Conservation (phyloP, 1,140 invertebrate species). For the Heliconius eleuchia region DNA sequence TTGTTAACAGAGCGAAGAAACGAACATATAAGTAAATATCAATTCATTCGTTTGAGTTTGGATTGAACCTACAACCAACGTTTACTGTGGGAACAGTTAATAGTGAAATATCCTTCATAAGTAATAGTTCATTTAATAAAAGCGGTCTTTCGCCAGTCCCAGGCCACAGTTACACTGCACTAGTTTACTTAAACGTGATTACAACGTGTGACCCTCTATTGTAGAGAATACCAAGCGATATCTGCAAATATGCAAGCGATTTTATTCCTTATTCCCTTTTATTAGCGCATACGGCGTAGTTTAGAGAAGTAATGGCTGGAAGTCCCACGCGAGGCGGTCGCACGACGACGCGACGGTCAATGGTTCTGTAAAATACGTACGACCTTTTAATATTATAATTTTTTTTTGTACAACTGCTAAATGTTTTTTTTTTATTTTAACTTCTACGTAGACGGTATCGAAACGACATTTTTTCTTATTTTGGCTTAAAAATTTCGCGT, state of each 20-base stretch:
- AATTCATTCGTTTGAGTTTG: too few relatives aligned
- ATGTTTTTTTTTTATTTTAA: neutral
- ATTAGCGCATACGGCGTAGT: neutral
- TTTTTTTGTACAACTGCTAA: neutral
- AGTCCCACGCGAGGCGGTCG: conserved; percentile 48
- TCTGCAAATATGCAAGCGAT: conserved; percentile 18
- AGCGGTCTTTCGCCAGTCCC: conserved; percentile 42
- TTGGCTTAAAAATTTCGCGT: too few relatives aligned
- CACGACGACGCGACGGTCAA: conserved; percentile 49
- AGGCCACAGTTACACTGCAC: conserved; percentile 66
- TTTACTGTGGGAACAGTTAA: neutral
- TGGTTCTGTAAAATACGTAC: conserved; percentile 42
- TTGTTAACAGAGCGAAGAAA: too few relatives aligned
- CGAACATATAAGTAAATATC: too few relatives aligned
- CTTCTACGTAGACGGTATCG: neutral
- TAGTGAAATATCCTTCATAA: neutral
- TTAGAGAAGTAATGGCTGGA: neutral
- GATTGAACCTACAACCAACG: too few relatives aligned
- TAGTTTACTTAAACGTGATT: conserved; percentile 62
- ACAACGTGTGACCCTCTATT: conserved; percentile 66
- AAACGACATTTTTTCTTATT: neutral
- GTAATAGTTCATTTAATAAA: conserved; percentile 26
- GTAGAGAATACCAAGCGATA: conserved; percentile 43
- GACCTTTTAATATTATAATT: neutral
- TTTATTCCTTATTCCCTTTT: conserved; percentile 7